A percentile compares a stretch with the other conserved stretches of the same genome.
Conservation (phyloP, 2,888 invertebrate genomes). For the Abrostola tripartita region DNA sequence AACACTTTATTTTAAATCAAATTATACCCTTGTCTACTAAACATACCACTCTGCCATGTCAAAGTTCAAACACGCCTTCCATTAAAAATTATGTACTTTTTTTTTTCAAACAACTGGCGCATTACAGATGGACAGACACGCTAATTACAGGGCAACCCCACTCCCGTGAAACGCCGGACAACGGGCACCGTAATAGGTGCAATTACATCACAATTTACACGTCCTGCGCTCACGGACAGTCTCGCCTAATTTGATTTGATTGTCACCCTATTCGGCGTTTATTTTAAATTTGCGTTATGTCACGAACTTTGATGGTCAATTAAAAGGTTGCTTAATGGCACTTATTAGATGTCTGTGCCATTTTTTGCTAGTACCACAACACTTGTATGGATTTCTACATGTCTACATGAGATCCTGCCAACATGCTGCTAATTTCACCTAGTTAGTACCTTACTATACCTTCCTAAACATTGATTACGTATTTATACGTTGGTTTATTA, state of each 20-base stretch:
- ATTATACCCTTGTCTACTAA: conserved; percentile 40
- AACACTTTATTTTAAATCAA: conserved; percentile 46
- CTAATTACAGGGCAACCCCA: conserved; percentile 70
- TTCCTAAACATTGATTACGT: too few relatives aligned
- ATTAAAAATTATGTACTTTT: conserved; percentile 53
- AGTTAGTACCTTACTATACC: too few relatives aligned
- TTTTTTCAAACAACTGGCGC: conserved; percentile 56
- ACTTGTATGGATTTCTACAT: too few relatives aligned
- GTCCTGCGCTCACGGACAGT: conserved; percentile 68
- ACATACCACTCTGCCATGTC: conserved; percentile 54
- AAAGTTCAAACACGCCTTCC: conserved; percentile 59
- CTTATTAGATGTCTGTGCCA: conserved; percentile 14
- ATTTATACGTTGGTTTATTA: not conserved
- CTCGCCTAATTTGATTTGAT: conserved; percentile 81
- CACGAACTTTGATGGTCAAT: conserved; percentile 34
- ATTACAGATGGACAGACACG: conserved; percentile 67
- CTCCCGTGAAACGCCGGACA: conserved; percentile 51
- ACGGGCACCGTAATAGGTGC: conserved; percentile 68
- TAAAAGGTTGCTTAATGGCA: conserved; percentile 22
- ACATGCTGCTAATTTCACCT: too few relatives aligned
- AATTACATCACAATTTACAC: conserved; percentile 81
- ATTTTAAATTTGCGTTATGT: conserved; percentile 70
- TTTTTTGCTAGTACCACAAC: not conserved
- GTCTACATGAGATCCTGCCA: too few relatives aligned
- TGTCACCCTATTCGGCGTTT: conserved; percentile 78